Base-by-base conservation (phyloP, 1,140 invertebrate species). In the Luehdorfia chinensis region DNA sequence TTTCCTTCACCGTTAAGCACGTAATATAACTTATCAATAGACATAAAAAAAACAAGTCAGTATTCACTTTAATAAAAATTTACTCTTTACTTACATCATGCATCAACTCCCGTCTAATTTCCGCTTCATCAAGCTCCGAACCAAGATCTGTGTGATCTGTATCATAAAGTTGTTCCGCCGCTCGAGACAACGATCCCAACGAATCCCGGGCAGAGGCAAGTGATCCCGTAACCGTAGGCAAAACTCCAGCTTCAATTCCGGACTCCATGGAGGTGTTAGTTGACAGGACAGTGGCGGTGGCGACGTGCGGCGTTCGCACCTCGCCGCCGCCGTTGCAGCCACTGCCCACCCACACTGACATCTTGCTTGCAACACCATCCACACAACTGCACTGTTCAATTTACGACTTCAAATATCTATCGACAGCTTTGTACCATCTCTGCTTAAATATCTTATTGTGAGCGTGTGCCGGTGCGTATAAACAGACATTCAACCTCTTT, bases 111-210 rank as follows among this genome's bases (percentile, higher is more conserved):
- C 93, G 83, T 25, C 92, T 88, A 33, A 93, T 89, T 62, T 94
- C 93, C 4, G 91, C 91, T 70, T 94, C 93, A 75, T 95, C 93
- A 32, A 92, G 88, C 59, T 94, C 92, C 27, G 92, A 93, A 18
- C 90, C 92, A 3, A 94, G 87, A 76, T 93, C 93, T 4, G 93
- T 94, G 62, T 93, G 92, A 73, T 94, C 92, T 32, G 92, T 93
- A 59, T 93, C 90, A 68, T 94, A 93, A 41, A 91, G 87, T 51
- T 92, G 91, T 66, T 91, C 90, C 2, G 86, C 87, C 1, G 84
- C 88, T n/a, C 89, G 84, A 12, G 90, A 90, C 34, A 91, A 72
- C 1, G 90, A 91, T 23, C 88, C 90, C 53, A 92, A 78, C 18
- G 90, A 91, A 32, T 89, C 86, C 19, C 86, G 59, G 1, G 87